Conservation (phyloP, 2,888 invertebrate genomes). For the Trichogramma dendrolimi region DNA sequence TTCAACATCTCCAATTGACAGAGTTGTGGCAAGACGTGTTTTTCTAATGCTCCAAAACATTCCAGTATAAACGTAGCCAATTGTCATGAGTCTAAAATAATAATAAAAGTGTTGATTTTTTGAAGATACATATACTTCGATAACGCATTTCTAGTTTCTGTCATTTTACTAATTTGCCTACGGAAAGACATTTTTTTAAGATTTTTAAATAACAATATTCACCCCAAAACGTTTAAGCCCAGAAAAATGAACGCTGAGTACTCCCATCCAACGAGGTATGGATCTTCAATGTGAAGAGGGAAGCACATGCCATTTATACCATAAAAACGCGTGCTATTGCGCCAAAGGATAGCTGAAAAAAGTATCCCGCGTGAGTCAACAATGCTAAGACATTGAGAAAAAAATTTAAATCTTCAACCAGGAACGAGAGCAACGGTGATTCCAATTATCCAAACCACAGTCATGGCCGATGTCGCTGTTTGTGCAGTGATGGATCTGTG, state of each 20-base stretch:
- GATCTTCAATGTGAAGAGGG: conserved; percentile 67
- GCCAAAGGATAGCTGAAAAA: conserved; percentile 56
- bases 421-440: conserved; percentile 63
- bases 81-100: conserved; percentile 55
- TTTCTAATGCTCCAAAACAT: conserved; percentile 63
- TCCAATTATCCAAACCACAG: conserved; percentile 61
- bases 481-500: conserved; percentile 57
- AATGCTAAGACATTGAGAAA: background rate
- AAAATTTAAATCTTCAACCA: conserved; percentile 42
- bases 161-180: too few relatives aligned
- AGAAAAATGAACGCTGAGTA: conserved; percentile 69
- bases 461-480: conserved; percentile 55
- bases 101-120: conserved; percentile 1
- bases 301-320: conserved; percentile 68
- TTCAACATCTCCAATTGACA: conserved; percentile 60
- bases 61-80: conserved; percentile 59
- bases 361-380: background rate
- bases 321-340: conserved; percentile 61
- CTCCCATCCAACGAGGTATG: conserved; percentile 66
- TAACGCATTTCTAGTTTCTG: too few relatives aligned
- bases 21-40: conserved; percentile 60
- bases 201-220: conserved; percentile 20
- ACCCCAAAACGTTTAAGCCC: conserved; percentile 62
- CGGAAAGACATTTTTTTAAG: too few relatives aligned
- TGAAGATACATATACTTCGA: background rate